These are phyloP conservation scores for Promerops cafer DNA, from an alignment of 2,113 vertebrate species.

Conservation along the genomic window DNA sequence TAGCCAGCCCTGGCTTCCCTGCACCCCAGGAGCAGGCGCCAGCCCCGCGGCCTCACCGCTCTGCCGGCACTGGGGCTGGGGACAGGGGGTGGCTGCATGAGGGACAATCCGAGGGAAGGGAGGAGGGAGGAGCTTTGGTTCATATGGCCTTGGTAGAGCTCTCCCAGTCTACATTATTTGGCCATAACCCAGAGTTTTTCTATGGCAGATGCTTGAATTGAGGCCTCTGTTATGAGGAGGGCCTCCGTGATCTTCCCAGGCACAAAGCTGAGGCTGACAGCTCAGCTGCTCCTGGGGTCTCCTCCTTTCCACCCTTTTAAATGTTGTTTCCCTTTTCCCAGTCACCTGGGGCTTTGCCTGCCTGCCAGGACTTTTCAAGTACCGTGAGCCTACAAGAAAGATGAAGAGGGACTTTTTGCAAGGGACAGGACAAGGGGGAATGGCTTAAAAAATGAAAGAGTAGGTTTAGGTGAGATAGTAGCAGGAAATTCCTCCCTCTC, in stretches of 20 bases:
- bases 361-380: background rate
- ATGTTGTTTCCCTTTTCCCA: background rate
- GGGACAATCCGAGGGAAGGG: background rate
- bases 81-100: background rate
- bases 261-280: background rate
- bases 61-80: fast-evolving
- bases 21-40: background rate
- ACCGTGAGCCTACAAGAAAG: background rate
- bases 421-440: background rate
- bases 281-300: background rate
- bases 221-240: background rate
- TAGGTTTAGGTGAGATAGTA: background rate
- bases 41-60: background rate
- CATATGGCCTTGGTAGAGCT: background rate
- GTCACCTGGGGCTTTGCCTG: background rate
- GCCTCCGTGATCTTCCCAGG: background rate
- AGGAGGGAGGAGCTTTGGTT: background rate
- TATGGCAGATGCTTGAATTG: background rate
- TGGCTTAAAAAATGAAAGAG: background rate
- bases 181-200: background rate
- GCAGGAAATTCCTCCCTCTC: background rate
- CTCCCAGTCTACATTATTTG: background rate
- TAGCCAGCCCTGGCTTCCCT: background rate
- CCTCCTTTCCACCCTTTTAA: background rate
- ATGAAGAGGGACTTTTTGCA: background rate